Evolutionary conservation across 2,888 invertebrate genomes (phyloP).

Genomic region (Nemapogon koenigi): DNA sequence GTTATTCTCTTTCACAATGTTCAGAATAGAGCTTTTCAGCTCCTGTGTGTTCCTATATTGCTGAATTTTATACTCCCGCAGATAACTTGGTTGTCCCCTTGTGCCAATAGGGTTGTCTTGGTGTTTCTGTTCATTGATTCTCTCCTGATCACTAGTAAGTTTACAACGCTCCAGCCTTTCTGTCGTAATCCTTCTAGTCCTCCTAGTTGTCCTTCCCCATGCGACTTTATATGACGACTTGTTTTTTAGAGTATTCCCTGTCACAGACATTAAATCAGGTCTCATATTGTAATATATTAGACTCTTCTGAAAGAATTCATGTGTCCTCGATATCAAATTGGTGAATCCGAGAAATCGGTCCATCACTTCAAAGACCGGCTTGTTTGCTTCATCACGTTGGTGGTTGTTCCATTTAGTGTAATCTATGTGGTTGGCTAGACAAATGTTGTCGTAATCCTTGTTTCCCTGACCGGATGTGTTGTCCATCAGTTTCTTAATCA

Average conservation of each 20-base stretch:
- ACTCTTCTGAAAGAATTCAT: slow-evolving; percentile 7
- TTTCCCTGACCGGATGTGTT: slow-evolving; percentile 1
- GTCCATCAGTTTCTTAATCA: slow-evolving; percentile 3
- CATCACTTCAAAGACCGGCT: slow-evolving; percentile 8
- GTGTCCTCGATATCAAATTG: slow-evolving; percentile 3
- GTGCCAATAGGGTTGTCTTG: slow-evolving; percentile 3
- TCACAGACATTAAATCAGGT: slow-evolving; percentile 5
- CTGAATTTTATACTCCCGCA: slow-evolving; percentile 8
- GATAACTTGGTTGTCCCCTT: slow-evolving; percentile 11
- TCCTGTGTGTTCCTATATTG: neutral
- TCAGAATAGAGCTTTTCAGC: no score
- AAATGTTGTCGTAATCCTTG: slow-evolving; percentile 3
- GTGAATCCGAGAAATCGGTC: slow-evolving; percentile 6
- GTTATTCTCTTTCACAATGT: neutral
- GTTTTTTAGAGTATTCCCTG: neutral
- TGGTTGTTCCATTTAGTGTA: slow-evolving; percentile 10
- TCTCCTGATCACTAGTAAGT: slow-evolving; percentile 5
- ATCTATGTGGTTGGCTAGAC: slow-evolving; percentile 8
- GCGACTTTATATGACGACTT: neutral
- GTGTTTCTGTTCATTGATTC: slow-evolving; percentile 3
- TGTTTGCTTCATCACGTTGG: slow-evolving; percentile 3
- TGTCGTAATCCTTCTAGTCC: slow-evolving; percentile 7
- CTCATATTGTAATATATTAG: neutral
- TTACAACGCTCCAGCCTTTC: slow-evolving; percentile 9
- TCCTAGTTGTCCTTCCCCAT: slow-evolving; percentile 2